Evolutionary conservation across 2,888 invertebrate species (phyloP), one percentile per base, ranked within the genome.

Genomic region (Philhelius pedissequus): DNA sequence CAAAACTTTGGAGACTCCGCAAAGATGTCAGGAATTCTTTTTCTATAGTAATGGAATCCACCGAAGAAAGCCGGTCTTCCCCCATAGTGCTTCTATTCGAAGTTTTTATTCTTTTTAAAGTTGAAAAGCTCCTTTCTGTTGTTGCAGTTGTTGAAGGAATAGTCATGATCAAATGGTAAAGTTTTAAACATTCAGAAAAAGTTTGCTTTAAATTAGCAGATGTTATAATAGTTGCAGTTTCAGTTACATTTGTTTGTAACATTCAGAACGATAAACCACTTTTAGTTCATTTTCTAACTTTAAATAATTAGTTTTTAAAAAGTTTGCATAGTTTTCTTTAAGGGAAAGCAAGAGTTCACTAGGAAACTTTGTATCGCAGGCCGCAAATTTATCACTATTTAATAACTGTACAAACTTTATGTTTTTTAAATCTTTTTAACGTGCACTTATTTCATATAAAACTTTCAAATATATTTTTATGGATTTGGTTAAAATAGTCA

Each of bases 21-120:
- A 76, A 68, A 45, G 58, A 54, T 35, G 32, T 69, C 43, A 75
- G 25, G 45, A 75, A 66, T 50, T 75, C 32, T 11, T 66, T 66
- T 58, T 75, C 43, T n/a, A 76, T 68, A 9, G 68, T 68, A 35
- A 68, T 54, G 11, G 50, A 76, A 54, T 68, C 58, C 58, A 76
- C 60, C 30, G 58, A 35, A 60, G 40, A 58, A 40, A 68, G 50
- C 25, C 68, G 66, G 40, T 71, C 32, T 58, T 71, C 56, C 3
- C 45, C 45, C 58, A 71, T 58, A 18, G 45, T 48, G 35, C 58
- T 71, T 48, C 58, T 58, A 58, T 48, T 71, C 9, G 15, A 45
- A 48, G 58, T 71, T 27, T 58, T 71, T 22, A 71, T 71, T 48
- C 40, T 9, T 11, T 54, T 69, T 15, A 70, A 27, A 4, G 45